A percentile compares a stretch with the other conserved stretches of the same genome.
Evolutionary conservation across 2,113 vertebrate species (phyloP).

Genomic region (Aegypius monachus): DNA sequence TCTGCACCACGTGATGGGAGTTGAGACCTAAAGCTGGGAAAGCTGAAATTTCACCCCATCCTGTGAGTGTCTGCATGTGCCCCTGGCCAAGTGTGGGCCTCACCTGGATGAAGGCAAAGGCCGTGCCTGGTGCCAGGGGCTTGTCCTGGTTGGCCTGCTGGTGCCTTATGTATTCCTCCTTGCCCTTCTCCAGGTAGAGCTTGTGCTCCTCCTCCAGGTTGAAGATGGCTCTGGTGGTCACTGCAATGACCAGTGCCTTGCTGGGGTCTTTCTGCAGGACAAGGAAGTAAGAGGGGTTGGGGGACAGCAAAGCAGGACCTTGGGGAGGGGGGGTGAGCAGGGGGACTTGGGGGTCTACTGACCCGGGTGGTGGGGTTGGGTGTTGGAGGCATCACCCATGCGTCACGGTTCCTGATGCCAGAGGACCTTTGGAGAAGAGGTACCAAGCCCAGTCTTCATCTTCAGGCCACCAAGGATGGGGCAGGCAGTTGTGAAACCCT

Average conservation of each 20-base stretch:
- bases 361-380: background rate
- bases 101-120: constrained; percentile 72
- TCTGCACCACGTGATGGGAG: fast-evolving
- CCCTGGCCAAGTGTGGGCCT: background rate
- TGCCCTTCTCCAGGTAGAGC: constrained; percentile 59
- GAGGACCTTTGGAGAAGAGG: background rate
- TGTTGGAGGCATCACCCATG: background rate
- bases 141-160: constrained; percentile 42
- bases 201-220: constrained; percentile 55
- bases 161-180: constrained; percentile 35
- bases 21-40: background rate
- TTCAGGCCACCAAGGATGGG: background rate
- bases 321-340: background rate
- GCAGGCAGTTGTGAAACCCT: background rate
- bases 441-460: background rate
- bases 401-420: fast-evolving
- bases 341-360: background rate
- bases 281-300: background rate
- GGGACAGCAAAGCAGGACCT: background rate
- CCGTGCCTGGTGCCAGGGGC: constrained; percentile 52
- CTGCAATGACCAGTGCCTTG: constrained; percentile 71
- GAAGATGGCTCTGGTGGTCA: constrained; percentile 73
- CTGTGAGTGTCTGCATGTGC: background rate
- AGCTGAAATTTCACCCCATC: background rate
- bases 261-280: constrained; percentile 70